phyloP scores from a whole-genome alignment of 2,797 vertebrate species.

The Enteromius radiatus region DNA sequence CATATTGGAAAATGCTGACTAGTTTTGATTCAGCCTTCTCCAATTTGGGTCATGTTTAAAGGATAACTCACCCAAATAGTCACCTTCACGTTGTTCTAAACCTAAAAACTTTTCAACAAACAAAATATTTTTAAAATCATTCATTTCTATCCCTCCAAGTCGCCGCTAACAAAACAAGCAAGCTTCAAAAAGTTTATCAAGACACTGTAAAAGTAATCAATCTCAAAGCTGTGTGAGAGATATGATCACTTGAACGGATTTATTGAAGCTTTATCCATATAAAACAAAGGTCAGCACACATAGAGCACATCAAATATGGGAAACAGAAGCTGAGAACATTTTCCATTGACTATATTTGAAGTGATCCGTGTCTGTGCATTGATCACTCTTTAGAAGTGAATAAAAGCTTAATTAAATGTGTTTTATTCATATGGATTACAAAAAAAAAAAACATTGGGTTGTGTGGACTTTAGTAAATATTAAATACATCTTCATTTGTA shows the following conservation, averaged over 20 bases:
- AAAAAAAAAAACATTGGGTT: not conserved
- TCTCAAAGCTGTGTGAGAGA: not conserved
- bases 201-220: not conserved
- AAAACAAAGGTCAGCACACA: not conserved
- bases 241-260: not conserved
- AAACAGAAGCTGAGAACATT: not conserved
- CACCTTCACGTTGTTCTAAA: not conserved
- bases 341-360: not conserved
- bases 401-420: not conserved
- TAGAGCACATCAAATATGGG: not conserved
- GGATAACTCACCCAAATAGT: not conserved
- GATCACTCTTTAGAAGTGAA: not conserved
- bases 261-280: not conserved
- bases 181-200: not conserved
- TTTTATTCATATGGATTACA: not conserved
- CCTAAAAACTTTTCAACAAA: not conserved
- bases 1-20: not conserved
- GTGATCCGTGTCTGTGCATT: not conserved
- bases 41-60: not conserved
- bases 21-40: not conserved
- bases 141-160: not conserved
- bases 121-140: not conserved
- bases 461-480: not conserved
- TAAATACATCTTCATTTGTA: not conserved
- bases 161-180: not conserved